Evolutionary conservation across 64 coral and sea anemone species (phyloP), one percentile per base, ranked within the genome.

Genomic region (Porites australiensis): DNA sequence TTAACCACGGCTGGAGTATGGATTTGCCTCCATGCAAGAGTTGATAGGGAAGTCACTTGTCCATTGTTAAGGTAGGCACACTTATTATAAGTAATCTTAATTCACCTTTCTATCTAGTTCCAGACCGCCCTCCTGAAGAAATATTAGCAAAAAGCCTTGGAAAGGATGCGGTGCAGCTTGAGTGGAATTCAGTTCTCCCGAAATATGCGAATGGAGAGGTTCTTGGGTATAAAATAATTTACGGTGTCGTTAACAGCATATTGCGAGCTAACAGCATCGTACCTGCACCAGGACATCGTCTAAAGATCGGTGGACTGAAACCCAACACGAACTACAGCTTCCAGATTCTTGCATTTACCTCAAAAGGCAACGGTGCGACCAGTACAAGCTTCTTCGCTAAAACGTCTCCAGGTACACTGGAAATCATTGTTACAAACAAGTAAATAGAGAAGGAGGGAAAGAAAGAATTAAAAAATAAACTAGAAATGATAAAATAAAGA

Each of bases 311-410:
- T 13, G 74, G 74, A 77, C 20, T 77, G 48, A 77, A 20, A 77
- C 4, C 74, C 3, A 77, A 77, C 48, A 77, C 74, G 1, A 77
- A 19, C 2, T 77, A 77, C 44, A 77, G 47, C 46, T 77, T 77
- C 16, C 74, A 77, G 47, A 16, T 77, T 19, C 74, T 77, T 53
- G 74, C 74, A 48, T 77, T 77, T 77, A 77, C 74, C 18, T 47
- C 74, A 4, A 77, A 77, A 8, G 74, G 74, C 2, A 14, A 77
- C 21, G 74, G 74, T 2, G 14, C 4, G 8, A 77, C 19, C 13
- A 77, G 74, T 52, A 19, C 48, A 44, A 48, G 14, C 3, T 52
- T n/a, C 74, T 52, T n/a, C 9, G 74, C 74, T 9, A 77, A 12
- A 52, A 77, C 74, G 19, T 54, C 14, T 2, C 7, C 48, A 77